These are phyloP conservation scores for Acanthopagrus latus DNA, from an alignment of 2,797 vertebrate species.

Conservation along the genomic window DNA sequence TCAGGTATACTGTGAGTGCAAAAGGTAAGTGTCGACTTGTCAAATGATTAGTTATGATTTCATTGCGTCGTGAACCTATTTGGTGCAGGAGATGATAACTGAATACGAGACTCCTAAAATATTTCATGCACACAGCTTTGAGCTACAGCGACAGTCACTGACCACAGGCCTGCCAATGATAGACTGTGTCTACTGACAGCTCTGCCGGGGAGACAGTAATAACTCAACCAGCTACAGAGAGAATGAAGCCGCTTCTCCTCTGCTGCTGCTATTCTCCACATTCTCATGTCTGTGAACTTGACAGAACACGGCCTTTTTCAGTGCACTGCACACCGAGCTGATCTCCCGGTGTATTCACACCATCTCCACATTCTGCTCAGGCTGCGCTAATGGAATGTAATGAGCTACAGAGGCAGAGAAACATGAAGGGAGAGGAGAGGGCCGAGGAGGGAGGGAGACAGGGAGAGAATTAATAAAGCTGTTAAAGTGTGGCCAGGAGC, in stretches of 20 bases:
- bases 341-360: slow-evolving; percentile 31
- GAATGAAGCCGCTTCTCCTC: slow-evolving; percentile 1
- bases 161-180: slow-evolving; percentile 24
- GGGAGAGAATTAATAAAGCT: slow-evolving; percentile 47
- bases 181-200: slow-evolving; percentile 20
- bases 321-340: background rate
- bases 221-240: slow-evolving; percentile 29
- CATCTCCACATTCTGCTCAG: slow-evolving; percentile 34
- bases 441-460: background rate
- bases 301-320: slow-evolving; percentile 29
- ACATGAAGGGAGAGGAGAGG: slow-evolving; percentile 31
- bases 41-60: slow-evolving; percentile 8
- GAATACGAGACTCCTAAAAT: slow-evolving; percentile 20
- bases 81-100: slow-evolving; percentile 20
- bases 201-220: slow-evolving; percentile 33
- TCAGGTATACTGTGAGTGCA: slow-evolving; percentile 5
- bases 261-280: slow-evolving; percentile 13
- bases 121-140: slow-evolving; percentile 24
- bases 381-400: slow-evolving; percentile 52
- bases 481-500: slow-evolving; percentile 44
- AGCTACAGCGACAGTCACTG: slow-evolving; percentile 18
- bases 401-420: slow-evolving; percentile 41
- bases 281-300: slow-evolving; percentile 26
- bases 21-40: slow-evolving; percentile 4
- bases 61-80: slow-evolving; percentile 24